A percentile compares a stretch with the other conserved stretches of the same genome.
These are phyloP conservation scores for Pachypanchax playfairii DNA, from an alignment of 2,113 vertebrate genomes.

Conservation along the genomic window DNA sequence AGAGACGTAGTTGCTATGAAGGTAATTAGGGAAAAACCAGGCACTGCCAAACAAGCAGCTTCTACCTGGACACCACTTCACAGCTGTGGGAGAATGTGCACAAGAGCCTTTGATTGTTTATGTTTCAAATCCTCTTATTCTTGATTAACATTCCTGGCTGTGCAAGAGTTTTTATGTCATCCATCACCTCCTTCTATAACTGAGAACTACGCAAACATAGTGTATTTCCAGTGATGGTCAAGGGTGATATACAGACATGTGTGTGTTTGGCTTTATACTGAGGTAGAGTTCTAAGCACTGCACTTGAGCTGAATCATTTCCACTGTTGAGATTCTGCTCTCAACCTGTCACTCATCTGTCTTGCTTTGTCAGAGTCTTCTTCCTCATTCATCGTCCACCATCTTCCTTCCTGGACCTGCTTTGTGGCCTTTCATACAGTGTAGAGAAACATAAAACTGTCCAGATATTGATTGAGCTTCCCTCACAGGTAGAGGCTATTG, in stretches of 20 bases:
- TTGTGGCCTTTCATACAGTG: slow-evolving; percentile 27
- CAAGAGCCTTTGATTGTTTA: slow-evolving; percentile 27
- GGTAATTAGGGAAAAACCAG: slow-evolving; percentile 50
- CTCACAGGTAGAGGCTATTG: slow-evolving; percentile 49
- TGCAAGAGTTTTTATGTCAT: background rate
- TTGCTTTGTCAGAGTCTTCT: slow-evolving; percentile 46
- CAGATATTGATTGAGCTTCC: slow-evolving; percentile 52
- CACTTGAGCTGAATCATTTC: slow-evolving; percentile 51
- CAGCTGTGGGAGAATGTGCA: slow-evolving; percentile 9
- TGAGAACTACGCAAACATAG: background rate
- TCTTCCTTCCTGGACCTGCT: slow-evolving; percentile 24
- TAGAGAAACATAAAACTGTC: slow-evolving; percentile 42
- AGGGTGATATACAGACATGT: slow-evolving; percentile 25
- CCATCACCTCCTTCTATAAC: too few species aligned
- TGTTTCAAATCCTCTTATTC: background rate
- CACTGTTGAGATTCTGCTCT: slow-evolving; percentile 30
- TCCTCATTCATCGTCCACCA: slow-evolving; percentile 8
- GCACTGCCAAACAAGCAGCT: slow-evolving; percentile 28
- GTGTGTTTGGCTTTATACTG: slow-evolving; percentile 19
- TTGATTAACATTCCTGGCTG: slow-evolving; percentile 1
- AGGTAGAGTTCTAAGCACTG: slow-evolving; percentile 30
- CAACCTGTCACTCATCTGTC: slow-evolving; percentile 59
- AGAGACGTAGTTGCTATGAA: slow-evolving; percentile 31
- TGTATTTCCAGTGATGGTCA: slow-evolving; percentile 12
- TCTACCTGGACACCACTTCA: slow-evolving; percentile 43